Base-by-base conservation (phyloP, 1,140 invertebrate genomes). In the Schmidtea mediterranea region DNA sequence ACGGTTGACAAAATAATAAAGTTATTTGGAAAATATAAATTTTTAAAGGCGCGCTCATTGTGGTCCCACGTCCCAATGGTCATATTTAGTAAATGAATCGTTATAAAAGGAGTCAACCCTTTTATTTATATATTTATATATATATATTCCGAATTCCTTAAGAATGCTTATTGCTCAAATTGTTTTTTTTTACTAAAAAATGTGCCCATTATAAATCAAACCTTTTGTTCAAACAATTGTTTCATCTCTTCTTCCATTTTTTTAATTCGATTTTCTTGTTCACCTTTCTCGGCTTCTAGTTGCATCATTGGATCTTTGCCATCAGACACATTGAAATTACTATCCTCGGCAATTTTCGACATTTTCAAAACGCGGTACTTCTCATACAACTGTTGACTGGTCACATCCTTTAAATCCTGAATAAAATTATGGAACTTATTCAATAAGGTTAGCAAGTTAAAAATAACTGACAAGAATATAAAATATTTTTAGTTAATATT, bases 221-320 rank as follows among this genome's bases (percentile, higher is more conserved):
- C 86, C 67, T 84, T 82, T 72, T 77, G 76, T 58, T 79, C 77
- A 62, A 80, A 80, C 13, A 84, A 80, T 69, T 90, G 82, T 63
- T 94, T 62, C 63, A 66, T 66, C 48, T 66, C 63, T 12, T 62
- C 61, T 51, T 66, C 62, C 63, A 66, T 66, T 48, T 64, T 66
- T 57, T 65, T 66, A 61, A 95, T 86, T 67, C 90, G 89, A 37
- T 75, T 70, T 60, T 89, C 82, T 57, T 90, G 84, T 59, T 92
- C 86, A 49, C 79, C 75, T 62, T 89, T 89, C 61, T 95, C 87
- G 60, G 92, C 86, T 63, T 92, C 86, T 77, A 95, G 82, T 66
- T 92, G 86, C 52, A 82, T 81, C 53, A 95, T 68, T 43, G 87
- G 86, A 72, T 92, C 92, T 76, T 79, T 84, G 62, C 13, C 40